These are phyloP conservation scores for Zaprionus ornatus DNA, from an alignment of 1,140 invertebrate genomes.

Conservation along the genomic window DNA sequence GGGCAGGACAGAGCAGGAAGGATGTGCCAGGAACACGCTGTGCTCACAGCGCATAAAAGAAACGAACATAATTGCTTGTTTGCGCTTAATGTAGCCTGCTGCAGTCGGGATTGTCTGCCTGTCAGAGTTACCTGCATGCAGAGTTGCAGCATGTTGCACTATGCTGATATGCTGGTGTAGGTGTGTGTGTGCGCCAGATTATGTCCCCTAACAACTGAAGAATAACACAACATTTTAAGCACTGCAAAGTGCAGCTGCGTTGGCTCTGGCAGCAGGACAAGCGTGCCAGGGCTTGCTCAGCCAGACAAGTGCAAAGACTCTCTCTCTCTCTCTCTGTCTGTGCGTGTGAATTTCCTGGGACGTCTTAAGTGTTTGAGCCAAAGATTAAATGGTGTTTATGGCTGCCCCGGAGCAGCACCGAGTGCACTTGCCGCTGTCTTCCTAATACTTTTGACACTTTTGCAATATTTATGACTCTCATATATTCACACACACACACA, in stretches of 20 bases:
- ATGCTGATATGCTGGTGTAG: neutral
- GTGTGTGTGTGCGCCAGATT: constrained; percentile 15
- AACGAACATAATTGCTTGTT: constrained; percentile 70
- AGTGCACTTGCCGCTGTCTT: constrained; percentile 48
- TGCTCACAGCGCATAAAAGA: constrained; percentile 30
- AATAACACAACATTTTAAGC: constrained; percentile 62
- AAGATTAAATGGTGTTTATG: constrained; percentile 82
- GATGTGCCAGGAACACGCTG: constrained; percentile 1
- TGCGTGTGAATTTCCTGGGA: constrained; percentile 28
- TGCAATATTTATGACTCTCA: constrained; percentile 64
- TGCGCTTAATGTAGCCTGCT: constrained; percentile 63
- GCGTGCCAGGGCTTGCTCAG: neutral
- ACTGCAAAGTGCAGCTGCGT: constrained; percentile 33
- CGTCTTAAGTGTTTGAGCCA: constrained; percentile 77
- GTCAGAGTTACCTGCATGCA: constrained; percentile 3
- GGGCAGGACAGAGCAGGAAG: neutral
- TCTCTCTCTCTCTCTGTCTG: neutral
- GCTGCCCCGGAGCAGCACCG: constrained; percentile 47
- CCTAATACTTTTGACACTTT: constrained; percentile 75
- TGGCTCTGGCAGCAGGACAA: constrained; percentile 30
- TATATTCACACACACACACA: constrained; percentile 10
- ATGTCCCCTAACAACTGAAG: constrained; percentile 53
- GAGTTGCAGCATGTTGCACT: constrained; percentile 1
- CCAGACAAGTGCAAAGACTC: constrained; percentile 32
- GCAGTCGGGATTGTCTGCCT: constrained; percentile 41